Base-by-base conservation (phyloP, 2,797 vertebrate species). In the Sebastes hubbsi region DNA sequence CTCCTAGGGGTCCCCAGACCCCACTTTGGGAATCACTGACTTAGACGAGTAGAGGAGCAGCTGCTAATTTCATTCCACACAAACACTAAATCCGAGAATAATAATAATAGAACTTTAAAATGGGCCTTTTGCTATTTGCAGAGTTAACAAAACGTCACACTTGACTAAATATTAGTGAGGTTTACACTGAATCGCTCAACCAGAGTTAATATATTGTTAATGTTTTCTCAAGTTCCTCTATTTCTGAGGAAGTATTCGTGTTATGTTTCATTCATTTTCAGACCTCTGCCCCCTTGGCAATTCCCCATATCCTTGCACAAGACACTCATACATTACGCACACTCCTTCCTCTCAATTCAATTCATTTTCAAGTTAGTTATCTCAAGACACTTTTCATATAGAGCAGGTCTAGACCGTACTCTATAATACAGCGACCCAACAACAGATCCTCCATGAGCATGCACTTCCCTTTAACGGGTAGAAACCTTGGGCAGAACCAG, bases 171-270 rank as follows among this genome's bases (percentile, higher is more conserved):
- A 34, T 71, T 16, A 75, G 1, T 12, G 14, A 63, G 7, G n/a
- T 42, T 69, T 25, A 22, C 20, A 49, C 1, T 42, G 25, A 72
- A 64, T 63, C 56, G 29, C 14, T 63, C 6, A 80, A 46, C 58
- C 36, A 55, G 73, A 88, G 81, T 61, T 77, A 83, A 84, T 84
- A 65, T 4, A 16, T 4, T 54, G 69, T 81, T 85, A 83, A 91
- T 86, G 59, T 86, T 90, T 88, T 24, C 59, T 67, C 4, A 63
- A 46, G 13, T 22, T 52, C 25, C 4, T 25, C 70, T 14, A 11
- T 72, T 70, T 71, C 5, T 1, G 22, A 80, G 66, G 52, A 83
- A 63, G 36, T 54, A 13, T 63, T 77, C 16, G 18, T 3, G 22
- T 42, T 30, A 3, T 8, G 14, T 75, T 77, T 81, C 8, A 46